Base-by-base conservation (phyloP, 2,888 invertebrate species). In the Lepidonotus clava region DNA sequence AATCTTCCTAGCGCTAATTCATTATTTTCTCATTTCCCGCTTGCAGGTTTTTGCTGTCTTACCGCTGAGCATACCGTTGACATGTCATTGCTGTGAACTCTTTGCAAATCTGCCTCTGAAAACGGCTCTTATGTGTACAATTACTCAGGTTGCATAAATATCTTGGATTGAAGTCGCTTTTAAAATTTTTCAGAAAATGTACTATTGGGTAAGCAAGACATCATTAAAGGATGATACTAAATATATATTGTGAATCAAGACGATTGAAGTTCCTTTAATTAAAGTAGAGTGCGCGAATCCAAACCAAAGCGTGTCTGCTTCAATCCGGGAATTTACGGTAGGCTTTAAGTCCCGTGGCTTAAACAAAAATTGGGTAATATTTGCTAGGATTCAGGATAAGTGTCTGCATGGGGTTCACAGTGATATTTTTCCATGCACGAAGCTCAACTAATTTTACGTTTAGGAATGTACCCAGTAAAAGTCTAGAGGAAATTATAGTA, bases 21-120 rank as follows among this genome's bases (percentile, higher is more conserved):
- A 32, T 24, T 14, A 71, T 71, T 34, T 34, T 34, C 21, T 71
- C 36, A 34, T 71, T 71, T 71, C 71, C 71, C n/a, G 71, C 71
- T 71, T 71, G 21, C 71, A 71, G 71, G 38, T 71, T 18, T n/a
- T 38, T 34, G 71, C 71, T 71, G 36, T 71, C 71, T 66, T 71
- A 21, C 38, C 24, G 34, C n/a, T 14, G 36, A 11, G 38, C 34
- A 21, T 36, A 38, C 38, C 71, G 34, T 71, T 71, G 34, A 66
- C 6, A 34, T 71, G 8, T 34, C 24, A 18, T 11, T 34, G 5
- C 36, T 38, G 71, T 71, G 71, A 71, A 71, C 71, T 61, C 28
- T 18, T n/a, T 11, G 11, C 71, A 71, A 71, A 36, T 34, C 71
- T 38, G 8, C 1, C 71, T 11, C 36, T 71, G 38, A 32, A 11